Percentiles rank a stretch among this genome's conserved stretches.
phyloP scores from a whole-genome alignment of 2,797 vertebrate genomes.

The Lithobates sylvaticus region DNA sequence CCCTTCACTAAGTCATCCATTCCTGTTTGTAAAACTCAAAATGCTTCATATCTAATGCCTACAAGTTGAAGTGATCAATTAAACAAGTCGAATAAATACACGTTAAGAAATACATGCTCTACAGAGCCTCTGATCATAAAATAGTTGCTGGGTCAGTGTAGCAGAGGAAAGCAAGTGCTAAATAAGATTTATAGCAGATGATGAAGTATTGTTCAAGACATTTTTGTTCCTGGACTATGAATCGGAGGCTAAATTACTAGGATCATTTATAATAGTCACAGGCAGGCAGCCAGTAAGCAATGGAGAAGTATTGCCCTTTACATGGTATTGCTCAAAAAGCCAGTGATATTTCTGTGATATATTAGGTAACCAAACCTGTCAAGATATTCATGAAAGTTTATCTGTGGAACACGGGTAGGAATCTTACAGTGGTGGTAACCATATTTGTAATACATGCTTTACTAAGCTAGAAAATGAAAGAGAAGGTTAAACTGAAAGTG shows the following conservation, averaged over 20 bases:
- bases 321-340: constrained; percentile 15
- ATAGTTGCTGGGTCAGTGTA: constrained; percentile 45
- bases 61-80: constrained; percentile 48
- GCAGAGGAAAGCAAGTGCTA: constrained; percentile 10
- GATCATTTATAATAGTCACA: constrained; percentile 52
- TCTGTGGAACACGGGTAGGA: constrained; percentile 10
- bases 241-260: constrained; percentile 45
- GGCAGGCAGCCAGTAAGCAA: constrained; percentile 21
- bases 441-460: not conserved
- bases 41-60: constrained; percentile 36
- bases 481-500: too few species aligned
- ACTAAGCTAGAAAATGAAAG: not conserved
- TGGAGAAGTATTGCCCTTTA: constrained; percentile 40
- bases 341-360: constrained; percentile 47
- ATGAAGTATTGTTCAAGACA: constrained; percentile 39
- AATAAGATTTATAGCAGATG: constrained; percentile 48
- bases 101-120: not conserved
- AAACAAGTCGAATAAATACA: constrained; percentile 46
- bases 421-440: not conserved
- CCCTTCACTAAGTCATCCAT: constrained; percentile 8
- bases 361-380: constrained; percentile 28
- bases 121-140: constrained; percentile 27
- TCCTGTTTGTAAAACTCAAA: constrained; percentile 31
- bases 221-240: constrained; percentile 35
- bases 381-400: constrained; percentile 28